Evolutionary conservation across 2,888 invertebrate species (phyloP).

Genomic region (Hipparchia sbordonii): DNA sequence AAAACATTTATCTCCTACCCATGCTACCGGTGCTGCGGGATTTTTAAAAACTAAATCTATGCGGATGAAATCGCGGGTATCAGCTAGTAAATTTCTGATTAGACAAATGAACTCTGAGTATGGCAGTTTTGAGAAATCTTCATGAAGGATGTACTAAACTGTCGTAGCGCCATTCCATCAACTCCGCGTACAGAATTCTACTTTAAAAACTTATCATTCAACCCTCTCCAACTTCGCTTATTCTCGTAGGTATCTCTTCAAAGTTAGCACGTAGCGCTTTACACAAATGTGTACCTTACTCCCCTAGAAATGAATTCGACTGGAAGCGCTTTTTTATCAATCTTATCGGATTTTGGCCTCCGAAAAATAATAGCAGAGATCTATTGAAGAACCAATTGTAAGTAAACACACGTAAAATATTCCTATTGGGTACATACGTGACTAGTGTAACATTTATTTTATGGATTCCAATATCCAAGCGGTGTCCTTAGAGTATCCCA

Average conservation of each 20-base stretch:
- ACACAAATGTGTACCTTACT: conserved; percentile 73
- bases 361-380: conserved; percentile 34
- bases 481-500: conserved; percentile 41
- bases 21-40: no score
- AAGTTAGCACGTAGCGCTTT: conserved; percentile 74
- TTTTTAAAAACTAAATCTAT: no score
- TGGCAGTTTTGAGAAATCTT: neutral
- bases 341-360: conserved; percentile 29
- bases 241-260: conserved; percentile 72
- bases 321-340: conserved; percentile 46
- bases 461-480: conserved; percentile 42
- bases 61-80: no score
- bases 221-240: conserved; percentile 69
- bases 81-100: no score
- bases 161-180: conserved; percentile 56
- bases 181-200: conserved; percentile 58
- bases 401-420: conserved; percentile 47
- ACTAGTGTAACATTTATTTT: conserved; percentile 43
- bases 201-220: conserved; percentile 72
- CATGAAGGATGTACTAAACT: conserved; percentile 10
- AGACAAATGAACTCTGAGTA: no score
- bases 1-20: no score
- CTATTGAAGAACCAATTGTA: conserved; percentile 42
- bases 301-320: conserved; percentile 51
- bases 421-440: conserved; percentile 43